These are phyloP conservation scores for Heliangelus exortis DNA, from an alignment of 2,797 vertebrate species.

Conservation along the genomic window DNA sequence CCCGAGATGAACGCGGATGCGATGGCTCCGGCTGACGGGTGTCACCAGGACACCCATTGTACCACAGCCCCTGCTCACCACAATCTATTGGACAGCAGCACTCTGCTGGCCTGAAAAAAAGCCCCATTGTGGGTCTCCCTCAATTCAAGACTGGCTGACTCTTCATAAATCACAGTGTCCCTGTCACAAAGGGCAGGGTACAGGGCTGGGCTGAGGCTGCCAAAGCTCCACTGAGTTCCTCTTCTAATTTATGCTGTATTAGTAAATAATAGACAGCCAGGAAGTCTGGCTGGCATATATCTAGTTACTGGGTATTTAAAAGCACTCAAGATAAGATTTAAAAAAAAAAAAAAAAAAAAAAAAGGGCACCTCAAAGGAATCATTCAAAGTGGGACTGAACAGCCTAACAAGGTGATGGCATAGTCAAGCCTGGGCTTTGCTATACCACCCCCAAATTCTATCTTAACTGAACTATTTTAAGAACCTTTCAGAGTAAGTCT, in stretches of 20 bases:
- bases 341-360: fast-evolving
- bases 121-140: constrained; percentile 29
- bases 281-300: neutral
- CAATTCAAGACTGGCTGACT: constrained; percentile 5
- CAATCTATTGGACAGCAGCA: neutral
- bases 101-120: neutral
- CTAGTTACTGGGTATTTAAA: neutral
- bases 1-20: neutral
- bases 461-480: neutral
- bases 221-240: neutral
- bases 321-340: neutral
- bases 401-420: neutral
- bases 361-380: neutral
- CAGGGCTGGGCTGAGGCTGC: neutral
- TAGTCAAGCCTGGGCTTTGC: neutral
- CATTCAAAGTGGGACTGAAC: neutral
- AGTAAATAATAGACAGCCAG: constrained; percentile 25
- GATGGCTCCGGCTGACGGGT: neutral
- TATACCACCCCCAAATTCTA: neutral
- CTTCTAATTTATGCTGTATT: neutral
- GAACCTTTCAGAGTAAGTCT: neutral
- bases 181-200: constrained; percentile 1
- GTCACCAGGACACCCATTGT: neutral
- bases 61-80: neutral
- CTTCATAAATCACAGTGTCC: neutral